Percentiles rank a stretch among this genome's conserved stretches.
Evolutionary conservation across 2,113 vertebrate genomes (phyloP).

Genomic region (Forbesichthys papilliferus): DNA sequence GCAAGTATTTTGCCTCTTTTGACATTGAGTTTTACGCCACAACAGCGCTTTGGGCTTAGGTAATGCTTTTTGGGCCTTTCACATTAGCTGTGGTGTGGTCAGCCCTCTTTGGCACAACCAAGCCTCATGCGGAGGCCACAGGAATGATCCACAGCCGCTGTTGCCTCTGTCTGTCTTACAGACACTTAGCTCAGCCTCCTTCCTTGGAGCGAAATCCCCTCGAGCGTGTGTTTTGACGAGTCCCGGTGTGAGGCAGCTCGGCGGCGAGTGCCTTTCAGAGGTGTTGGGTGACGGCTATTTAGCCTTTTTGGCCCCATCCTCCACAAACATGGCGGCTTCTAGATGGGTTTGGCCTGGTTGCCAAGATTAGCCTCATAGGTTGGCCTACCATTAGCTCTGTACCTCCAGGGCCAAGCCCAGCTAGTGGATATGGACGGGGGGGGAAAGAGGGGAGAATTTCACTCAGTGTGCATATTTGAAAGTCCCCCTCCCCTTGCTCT

Average conservation of each 20-base stretch:
- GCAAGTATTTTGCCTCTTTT: constrained; percentile 23
- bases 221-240: constrained; percentile 33
- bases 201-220: constrained; percentile 27
- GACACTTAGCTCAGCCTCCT: constrained; percentile 26
- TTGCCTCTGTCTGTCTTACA: constrained; percentile 33
- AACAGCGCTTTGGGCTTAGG: constrained; percentile 53
- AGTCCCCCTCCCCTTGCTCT: constrained; percentile 32
- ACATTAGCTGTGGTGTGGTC: constrained; percentile 56
- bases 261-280: constrained; percentile 38
- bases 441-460: constrained; percentile 1
- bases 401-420: constrained; percentile 36
- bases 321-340: constrained; percentile 38
- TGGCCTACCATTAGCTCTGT: constrained; percentile 24
- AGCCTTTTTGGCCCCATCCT: constrained; percentile 31
- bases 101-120: constrained; percentile 45
- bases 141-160: constrained; percentile 47
- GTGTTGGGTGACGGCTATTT: constrained; percentile 44
- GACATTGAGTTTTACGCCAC: constrained; percentile 44
- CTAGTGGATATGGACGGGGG: constrained; percentile 32
- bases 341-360: constrained; percentile 25
- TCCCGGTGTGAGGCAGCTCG: constrained; percentile 33
- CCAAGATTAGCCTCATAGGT: constrained; percentile 33
- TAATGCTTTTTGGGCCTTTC: constrained; percentile 52
- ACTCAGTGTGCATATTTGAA: constrained; percentile 40
- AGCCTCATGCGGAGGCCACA: constrained; percentile 55